phyloP scores from a whole-genome alignment of 2,113 vertebrate genomes.

The Bettongia penicillata region DNA sequence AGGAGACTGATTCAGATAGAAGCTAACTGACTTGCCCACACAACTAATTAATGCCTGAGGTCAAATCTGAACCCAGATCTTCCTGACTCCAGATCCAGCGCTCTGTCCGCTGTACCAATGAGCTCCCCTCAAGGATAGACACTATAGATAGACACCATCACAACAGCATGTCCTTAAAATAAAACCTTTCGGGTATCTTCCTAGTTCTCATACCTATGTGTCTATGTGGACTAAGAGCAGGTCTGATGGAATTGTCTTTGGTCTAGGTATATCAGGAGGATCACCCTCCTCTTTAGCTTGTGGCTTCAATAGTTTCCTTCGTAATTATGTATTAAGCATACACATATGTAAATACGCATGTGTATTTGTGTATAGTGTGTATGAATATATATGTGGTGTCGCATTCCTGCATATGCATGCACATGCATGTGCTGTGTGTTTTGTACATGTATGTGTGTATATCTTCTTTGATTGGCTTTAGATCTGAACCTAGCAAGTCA shows the following conservation, averaged over 20 bases:
- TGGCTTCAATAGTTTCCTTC: neutral
- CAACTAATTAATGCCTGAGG: neutral
- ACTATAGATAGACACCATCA: neutral
- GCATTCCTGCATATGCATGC: neutral
- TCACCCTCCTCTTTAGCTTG: neutral
- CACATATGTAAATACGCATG: neutral
- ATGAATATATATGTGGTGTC: neutral
- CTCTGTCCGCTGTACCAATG: neutral
- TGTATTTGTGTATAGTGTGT: neutral
- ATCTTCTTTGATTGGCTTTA: neutral
- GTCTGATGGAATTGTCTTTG: neutral
- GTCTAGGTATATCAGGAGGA: neutral
- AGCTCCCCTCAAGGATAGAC: neutral
- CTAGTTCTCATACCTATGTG: neutral
- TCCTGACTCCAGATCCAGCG: neutral
- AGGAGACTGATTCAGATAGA: neutral
- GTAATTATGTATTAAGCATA: neutral
- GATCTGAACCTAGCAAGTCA: constrained; percentile 50
- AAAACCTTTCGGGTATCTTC: neutral
- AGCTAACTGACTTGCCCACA: neutral
- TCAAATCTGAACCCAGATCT: neutral
- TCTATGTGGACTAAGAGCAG: neutral
- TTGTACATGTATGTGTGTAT: neutral
- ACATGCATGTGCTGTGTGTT: neutral
- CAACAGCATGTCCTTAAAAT: neutral